Evolutionary conservation across 2,888 invertebrate species (phyloP).

Genomic region (Timema podura): DNA sequence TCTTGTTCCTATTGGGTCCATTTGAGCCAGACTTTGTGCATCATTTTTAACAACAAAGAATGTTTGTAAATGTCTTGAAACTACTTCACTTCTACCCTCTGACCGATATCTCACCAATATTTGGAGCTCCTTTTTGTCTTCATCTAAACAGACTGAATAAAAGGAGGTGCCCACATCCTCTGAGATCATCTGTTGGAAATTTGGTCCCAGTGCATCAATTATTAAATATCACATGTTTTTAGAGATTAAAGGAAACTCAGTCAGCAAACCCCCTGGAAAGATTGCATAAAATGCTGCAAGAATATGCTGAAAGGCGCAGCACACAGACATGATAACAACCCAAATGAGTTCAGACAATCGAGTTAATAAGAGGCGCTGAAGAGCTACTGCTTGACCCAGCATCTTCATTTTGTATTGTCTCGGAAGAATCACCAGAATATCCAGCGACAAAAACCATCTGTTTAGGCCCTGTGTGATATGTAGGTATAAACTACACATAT

Average conservation of each 20-base stretch:
- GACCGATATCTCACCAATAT: conserved; percentile 1
- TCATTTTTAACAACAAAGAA: conserved; percentile 12
- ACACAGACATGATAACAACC: too few species aligned
- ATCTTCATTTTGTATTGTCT: neutral
- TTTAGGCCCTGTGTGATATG: conserved; percentile 1
- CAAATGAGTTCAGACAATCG: neutral
- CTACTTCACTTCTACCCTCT: conserved; percentile 8
- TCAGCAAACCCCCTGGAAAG: too few species aligned
- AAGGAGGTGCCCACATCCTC: conserved; percentile 9
- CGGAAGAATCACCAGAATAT: neutral
- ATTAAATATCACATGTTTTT: neutral
- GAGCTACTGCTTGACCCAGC: neutral
- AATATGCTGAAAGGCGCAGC: too few species aligned
- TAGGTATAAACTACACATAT: too few species aligned
- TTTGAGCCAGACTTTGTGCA: conserved; percentile 10
- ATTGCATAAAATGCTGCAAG: too few species aligned
- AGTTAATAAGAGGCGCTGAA: neutral
- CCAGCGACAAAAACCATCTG: neutral
- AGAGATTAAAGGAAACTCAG: neutral
- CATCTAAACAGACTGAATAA: neutral
- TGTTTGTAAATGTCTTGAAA: neutral
- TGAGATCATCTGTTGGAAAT: conserved; percentile 3
- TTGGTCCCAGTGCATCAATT: conserved; percentile 13
- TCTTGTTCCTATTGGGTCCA: conserved; percentile 6
- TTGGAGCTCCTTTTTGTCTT: conserved; percentile 5